phyloP scores from a whole-genome alignment of 2,888 invertebrate genomes.

The Holacanthella duospinosa region DNA sequence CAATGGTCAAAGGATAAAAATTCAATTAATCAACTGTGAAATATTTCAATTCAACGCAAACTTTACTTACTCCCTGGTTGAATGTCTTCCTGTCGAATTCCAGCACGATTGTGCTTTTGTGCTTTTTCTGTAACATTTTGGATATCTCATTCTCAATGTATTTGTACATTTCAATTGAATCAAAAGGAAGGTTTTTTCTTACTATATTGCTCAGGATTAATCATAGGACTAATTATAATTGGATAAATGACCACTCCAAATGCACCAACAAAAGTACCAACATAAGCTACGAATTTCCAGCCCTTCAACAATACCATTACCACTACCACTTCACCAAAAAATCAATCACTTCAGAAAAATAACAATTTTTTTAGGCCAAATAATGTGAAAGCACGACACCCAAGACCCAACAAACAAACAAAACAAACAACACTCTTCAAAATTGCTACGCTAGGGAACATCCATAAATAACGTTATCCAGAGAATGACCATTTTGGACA shows the following conservation, averaged over 20 bases:
- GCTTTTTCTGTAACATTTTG: conserved; percentile 43
- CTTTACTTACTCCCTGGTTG: conserved; percentile 52
- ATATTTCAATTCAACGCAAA: conserved; percentile 10
- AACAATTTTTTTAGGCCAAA: neutral
- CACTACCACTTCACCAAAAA: neutral
- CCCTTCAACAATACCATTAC: conserved; percentile 40
- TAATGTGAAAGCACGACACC: neutral
- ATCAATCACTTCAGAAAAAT: neutral
- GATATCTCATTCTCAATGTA: too few species aligned
- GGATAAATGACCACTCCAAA: conserved; percentile 51
- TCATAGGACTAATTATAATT: conserved; percentile 53
- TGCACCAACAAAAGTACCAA: conserved; percentile 39
- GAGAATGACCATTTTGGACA: too few species aligned
- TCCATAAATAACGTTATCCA: too few species aligned
- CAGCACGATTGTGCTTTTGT: conserved; percentile 47
- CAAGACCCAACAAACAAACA: too few species aligned
- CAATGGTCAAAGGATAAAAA: too few species aligned
- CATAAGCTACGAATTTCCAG: conserved; percentile 44
- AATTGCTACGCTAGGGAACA: too few species aligned
- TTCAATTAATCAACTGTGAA: too few species aligned
- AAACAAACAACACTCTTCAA: too few species aligned
- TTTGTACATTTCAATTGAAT: too few species aligned
- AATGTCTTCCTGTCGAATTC: conserved; percentile 50
- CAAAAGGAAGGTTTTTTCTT: conserved; percentile 40
- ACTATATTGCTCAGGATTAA: conserved; percentile 56